Percentiles rank a stretch among this genome's conserved stretches.
phyloP scores from a whole-genome alignment of 1,140 invertebrate genomes.

The Pteromalus puparum region DNA sequence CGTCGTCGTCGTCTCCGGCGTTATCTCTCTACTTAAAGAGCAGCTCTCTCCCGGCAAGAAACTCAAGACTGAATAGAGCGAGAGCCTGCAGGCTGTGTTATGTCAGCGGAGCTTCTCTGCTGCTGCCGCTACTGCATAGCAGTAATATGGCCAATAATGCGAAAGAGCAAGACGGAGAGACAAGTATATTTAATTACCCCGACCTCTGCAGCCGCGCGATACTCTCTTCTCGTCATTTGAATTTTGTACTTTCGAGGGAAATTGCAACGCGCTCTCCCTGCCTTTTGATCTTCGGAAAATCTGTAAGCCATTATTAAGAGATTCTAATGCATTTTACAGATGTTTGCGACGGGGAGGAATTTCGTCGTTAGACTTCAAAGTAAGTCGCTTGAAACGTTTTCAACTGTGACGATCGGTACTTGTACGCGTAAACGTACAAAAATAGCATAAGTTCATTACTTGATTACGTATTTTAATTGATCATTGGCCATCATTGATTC shows the following conservation, averaged over 20 bases:
- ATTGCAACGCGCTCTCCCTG: not conserved
- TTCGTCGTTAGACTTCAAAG: not conserved
- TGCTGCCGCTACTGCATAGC: not conserved
- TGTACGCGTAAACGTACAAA: too few relatives aligned
- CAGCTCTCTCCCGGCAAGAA: not conserved
- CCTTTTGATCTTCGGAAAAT: not conserved
- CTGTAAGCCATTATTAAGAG: not conserved
- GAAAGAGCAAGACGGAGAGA: not conserved
- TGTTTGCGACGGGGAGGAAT: not conserved
- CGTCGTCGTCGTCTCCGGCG: not conserved
- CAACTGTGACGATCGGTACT: too few relatives aligned
- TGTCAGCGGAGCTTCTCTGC: not conserved
- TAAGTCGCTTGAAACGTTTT: not conserved
- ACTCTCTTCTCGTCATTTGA: not conserved
- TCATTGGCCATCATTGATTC: not conserved
- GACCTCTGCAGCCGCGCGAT: not conserved
- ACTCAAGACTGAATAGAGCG: not conserved
- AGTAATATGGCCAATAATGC: conserved; percentile 9
- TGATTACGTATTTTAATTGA: too few relatives aligned
- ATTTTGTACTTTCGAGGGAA: conserved; percentile 2
- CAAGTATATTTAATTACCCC: conserved; percentile 24
- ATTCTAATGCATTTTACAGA: not conserved
- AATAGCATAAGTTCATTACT: too few relatives aligned
- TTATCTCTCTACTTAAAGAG: conserved; percentile 29
- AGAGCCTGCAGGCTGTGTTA: conserved; percentile 6